Evolutionary conservation across 2,888 invertebrate species (phyloP), one percentile per base, ranked within the genome.

Genomic region (Cerastis rubricosa): DNA sequence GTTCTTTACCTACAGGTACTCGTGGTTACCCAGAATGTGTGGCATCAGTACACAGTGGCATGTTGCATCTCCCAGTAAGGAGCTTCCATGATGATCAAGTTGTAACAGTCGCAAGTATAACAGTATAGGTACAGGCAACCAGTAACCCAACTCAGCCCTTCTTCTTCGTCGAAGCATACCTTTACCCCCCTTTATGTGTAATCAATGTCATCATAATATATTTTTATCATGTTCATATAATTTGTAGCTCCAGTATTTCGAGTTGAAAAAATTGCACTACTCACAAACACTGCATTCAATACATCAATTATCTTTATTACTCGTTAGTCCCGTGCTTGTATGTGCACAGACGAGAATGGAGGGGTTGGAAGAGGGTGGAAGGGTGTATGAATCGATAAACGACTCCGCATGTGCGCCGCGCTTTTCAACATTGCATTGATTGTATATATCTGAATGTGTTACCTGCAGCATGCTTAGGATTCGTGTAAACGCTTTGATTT

Each of bases 361-460:
- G 22, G 51, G 54, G 12, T 5, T 54, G 2, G n/a, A 54, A n/a
- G 66, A 8, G 59, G 8, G 49, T 43, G 54, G 64, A 43, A 29
- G 29, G 61, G 17, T 51, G 49, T 1, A 63, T 63, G 14, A 35
- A 47, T 43, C 54, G 25, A 70, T 35, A 74, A 67, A 59, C 71
- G 79, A 40, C 40, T 67, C 76, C 76, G 85, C 78, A 74, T 70
- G 68, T 54, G 45, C 78, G 22, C 64, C 79, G 83, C 80, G 64
- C 72, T 76, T 2, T 49, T 54, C 71, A 75, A 85, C 85, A n/a
- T n/a, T n/a, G n/a, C n/a, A n/a, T n/a, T n/a, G 35, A 78, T 85
- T 81, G 76, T 71, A 82, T 80, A 81, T 86, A 90, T 90, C 88
- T 85, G 83, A 76, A 76, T 81, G 83, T 12, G n/a, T n/a, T n/a